Conservation (phyloP, 2,797 vertebrate genomes). For the Acanthopagrus latus region DNA sequence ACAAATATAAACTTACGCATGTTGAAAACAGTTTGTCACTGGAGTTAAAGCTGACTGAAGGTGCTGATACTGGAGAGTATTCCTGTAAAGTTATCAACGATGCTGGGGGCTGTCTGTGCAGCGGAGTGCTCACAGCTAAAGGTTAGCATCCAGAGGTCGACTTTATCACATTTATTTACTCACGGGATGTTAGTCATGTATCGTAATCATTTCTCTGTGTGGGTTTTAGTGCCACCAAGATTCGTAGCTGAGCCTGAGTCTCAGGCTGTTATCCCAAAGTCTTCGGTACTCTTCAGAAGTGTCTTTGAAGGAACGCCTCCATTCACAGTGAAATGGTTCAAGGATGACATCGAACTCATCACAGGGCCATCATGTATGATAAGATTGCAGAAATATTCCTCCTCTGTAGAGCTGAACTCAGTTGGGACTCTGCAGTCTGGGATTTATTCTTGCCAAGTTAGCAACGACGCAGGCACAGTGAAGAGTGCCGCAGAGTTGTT, state of each 20-base stretch:
- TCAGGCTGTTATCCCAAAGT: constrained; percentile 89
- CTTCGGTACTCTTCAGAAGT: constrained; percentile 90
- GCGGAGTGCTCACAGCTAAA: constrained; percentile 85
- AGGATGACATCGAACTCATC: constrained; percentile 90
- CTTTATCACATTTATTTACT: neutral
- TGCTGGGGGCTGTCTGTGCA: constrained; percentile 91
- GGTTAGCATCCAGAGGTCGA: constrained; percentile 70
- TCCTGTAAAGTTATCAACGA: constrained; percentile 90
- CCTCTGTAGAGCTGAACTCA: constrained; percentile 90
- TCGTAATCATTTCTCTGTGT: constrained; percentile 43
- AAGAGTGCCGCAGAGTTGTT: constrained; percentile 89
- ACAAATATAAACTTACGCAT: constrained; percentile 88
- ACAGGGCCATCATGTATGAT: constrained; percentile 89
- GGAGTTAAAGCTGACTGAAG: constrained; percentile 86
- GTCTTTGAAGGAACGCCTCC: constrained; percentile 93
- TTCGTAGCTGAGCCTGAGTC: constrained; percentile 89
- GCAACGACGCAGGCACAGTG: constrained; percentile 91
- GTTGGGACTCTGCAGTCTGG: constrained; percentile 89
- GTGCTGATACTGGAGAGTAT: constrained; percentile 91
- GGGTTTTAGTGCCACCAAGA: constrained; percentile 90
- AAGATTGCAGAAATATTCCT: constrained; percentile 88
- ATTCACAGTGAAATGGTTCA: constrained; percentile 94
- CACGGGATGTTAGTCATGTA: neutral
- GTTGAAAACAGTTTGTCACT: constrained; percentile 87
- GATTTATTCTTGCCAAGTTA: constrained; percentile 91